phyloP scores from a whole-genome alignment of 2,797 vertebrate genomes.

The Triplophysa yarkandensis region DNA sequence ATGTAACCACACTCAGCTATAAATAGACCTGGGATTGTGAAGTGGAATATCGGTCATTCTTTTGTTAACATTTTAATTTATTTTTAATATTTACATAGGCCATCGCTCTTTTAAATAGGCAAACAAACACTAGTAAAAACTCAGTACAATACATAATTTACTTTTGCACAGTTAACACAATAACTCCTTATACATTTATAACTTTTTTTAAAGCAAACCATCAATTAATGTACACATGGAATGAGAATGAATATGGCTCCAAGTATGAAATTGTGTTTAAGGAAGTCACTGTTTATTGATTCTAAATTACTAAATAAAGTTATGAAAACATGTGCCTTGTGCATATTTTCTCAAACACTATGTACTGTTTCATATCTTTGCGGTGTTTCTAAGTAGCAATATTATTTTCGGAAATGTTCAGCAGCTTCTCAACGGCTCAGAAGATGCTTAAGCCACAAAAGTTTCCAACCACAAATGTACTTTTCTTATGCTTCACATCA shows the following conservation, averaged over 20 bases:
- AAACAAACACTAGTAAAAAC: conserved; percentile 8
- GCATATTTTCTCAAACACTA: background rate
- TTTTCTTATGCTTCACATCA: background rate
- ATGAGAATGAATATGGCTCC: background rate
- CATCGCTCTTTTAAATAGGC: conserved; percentile 10
- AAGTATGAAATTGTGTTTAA: conserved; percentile 18
- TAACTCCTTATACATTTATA: conserved; percentile 14
- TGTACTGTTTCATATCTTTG: background rate
- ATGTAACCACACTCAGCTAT: background rate
- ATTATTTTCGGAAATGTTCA: background rate
- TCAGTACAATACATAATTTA: background rate
- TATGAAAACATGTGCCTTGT: background rate
- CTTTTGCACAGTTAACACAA: conserved; percentile 16
- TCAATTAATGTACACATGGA: conserved; percentile 21
- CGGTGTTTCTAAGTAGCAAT: background rate
- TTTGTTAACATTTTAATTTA: background rate
- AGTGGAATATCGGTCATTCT: conserved; percentile 14
- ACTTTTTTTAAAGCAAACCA: conserved; percentile 14
- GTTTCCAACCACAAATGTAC: conserved; percentile 33
- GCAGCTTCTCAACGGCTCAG: background rate
- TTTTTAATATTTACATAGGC: conserved; percentile 1
- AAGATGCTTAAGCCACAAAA: background rate
- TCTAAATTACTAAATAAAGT: conserved; percentile 40
- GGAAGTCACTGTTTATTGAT: conserved; percentile 10
- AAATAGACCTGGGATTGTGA: too few relatives aligned